Percentiles rank a stretch among this genome's conserved stretches.
phyloP scores from a whole-genome alignment of 1,140 invertebrate genomes.

The Andricus grossulariae region DNA sequence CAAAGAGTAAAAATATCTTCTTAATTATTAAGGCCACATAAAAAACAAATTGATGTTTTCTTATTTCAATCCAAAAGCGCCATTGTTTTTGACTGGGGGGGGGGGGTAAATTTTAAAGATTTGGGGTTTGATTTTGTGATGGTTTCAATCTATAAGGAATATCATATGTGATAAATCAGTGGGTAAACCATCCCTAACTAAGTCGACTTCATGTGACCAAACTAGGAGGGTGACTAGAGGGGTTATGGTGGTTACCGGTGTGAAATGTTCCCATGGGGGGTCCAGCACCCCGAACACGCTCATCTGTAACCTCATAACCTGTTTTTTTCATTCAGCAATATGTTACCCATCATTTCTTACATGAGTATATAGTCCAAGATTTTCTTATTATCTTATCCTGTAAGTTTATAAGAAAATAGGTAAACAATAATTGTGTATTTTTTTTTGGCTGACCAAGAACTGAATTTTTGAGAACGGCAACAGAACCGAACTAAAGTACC shows the following conservation, averaged over 20 bases:
- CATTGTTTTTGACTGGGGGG: background rate
- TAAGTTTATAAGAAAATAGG: too few species aligned
- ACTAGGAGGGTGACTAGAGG: conserved; percentile 56
- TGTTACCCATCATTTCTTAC: conserved; percentile 68
- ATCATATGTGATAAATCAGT: conserved; percentile 68
- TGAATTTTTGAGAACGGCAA: too few species aligned
- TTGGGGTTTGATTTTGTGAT: conserved; percentile 10
- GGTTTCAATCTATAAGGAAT: conserved; percentile 31
- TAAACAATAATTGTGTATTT: too few species aligned
- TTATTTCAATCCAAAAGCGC: background rate
- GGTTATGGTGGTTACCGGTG: conserved; percentile 74
- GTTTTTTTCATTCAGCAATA: conserved; percentile 58
- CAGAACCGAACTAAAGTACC: too few species aligned
- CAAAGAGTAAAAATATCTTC: background rate
- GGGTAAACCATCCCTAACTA: conserved; percentile 74
- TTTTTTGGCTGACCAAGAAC: too few species aligned
- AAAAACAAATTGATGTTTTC: background rate
- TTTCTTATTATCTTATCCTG: too few species aligned
- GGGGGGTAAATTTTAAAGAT: background rate
- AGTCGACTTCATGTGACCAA: conserved; percentile 73
- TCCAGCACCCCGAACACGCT: conserved; percentile 51
- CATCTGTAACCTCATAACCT: conserved; percentile 43
- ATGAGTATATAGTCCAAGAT: conserved; percentile 35
- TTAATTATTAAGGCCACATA: too few species aligned
- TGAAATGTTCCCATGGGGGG: conserved; percentile 77